Conservation (phyloP, 2,113 vertebrate genomes). For the Collichthys lucidus region DNA sequence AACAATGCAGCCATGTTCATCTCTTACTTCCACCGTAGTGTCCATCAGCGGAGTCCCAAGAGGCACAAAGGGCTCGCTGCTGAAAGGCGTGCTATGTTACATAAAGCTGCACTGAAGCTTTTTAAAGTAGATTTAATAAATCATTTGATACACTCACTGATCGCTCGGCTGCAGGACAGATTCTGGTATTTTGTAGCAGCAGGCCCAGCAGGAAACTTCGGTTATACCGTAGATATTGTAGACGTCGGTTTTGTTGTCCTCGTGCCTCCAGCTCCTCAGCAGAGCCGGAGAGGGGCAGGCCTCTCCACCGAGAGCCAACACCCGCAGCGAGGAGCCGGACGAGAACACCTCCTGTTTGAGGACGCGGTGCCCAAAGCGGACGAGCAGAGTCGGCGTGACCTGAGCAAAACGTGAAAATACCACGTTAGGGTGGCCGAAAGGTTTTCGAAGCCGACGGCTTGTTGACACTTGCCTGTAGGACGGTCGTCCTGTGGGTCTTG, state of each 20-base stretch:
- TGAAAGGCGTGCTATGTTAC: constrained; percentile 53
- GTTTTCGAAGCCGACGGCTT: fast-evolving
- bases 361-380: constrained; percentile 86
- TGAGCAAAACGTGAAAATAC: constrained; percentile 59
- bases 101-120: background rate
- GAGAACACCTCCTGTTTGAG: constrained; percentile 87
- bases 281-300: constrained; percentile 85
- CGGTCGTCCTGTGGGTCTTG: constrained; percentile 85
- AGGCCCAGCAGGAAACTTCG: constrained; percentile 98
- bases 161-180: constrained; percentile 62
- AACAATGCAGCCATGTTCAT: constrained; percentile 79
- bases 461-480: constrained; percentile 88
- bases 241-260: constrained; percentile 89
- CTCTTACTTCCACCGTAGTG: constrained; percentile 91
- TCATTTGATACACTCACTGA: constrained; percentile 52
- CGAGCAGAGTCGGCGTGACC: constrained; percentile 93
- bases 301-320: constrained; percentile 95
- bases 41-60: constrained; percentile 89
- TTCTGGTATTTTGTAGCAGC: constrained; percentile 88
- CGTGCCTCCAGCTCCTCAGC: constrained; percentile 88
- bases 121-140: background rate
- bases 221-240: constrained; percentile 97
- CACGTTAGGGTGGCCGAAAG: background rate
- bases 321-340: constrained; percentile 86
- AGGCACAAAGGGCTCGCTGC: constrained; percentile 81